Percentiles rank a stretch among this genome's conserved stretches.
Conservation (phyloP, 2,888 invertebrate genomes). For the Lysandra bellargus region DNA sequence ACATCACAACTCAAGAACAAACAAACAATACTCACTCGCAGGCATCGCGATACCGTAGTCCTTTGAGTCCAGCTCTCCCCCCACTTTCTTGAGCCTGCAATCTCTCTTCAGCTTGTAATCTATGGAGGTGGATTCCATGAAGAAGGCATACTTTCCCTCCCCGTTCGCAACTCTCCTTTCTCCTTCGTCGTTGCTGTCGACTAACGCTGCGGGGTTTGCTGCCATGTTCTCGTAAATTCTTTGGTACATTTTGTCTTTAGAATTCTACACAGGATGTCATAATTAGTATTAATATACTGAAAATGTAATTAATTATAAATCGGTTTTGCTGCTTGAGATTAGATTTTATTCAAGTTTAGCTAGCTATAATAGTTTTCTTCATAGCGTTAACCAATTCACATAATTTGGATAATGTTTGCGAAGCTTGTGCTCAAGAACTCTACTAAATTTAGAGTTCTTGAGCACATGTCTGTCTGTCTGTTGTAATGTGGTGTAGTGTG, state of each 20-base stretch:
- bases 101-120: constrained; percentile 93
- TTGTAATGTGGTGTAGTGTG: too few relatives aligned
- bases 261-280: constrained; percentile 62
- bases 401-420: too few relatives aligned
- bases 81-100: constrained; percentile 90
- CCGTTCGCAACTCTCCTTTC: constrained; percentile 85
- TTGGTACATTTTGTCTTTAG: constrained; percentile 91
- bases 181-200: constrained; percentile 89
- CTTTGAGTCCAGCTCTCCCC: constrained; percentile 90
- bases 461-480: too few relatives aligned
- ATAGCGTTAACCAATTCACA: too few relatives aligned
- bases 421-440: too few relatives aligned
- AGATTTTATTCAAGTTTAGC: too few relatives aligned
- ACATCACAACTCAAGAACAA: neutral
- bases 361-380: too few relatives aligned
- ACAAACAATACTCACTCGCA: constrained; percentile 81
- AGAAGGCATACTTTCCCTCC: constrained; percentile 88
- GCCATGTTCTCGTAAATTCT: constrained; percentile 95
- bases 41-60: constrained; percentile 93
- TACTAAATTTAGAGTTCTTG: too few relatives aligned
- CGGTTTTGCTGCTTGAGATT: too few relatives aligned
- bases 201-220: constrained; percentile 88
- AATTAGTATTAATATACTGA: too few relatives aligned
- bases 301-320: too few relatives aligned
- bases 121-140: constrained; percentile 97